Evolutionary conservation across 2,797 vertebrate genomes (phyloP), one percentile per base, ranked within the genome.

Genomic region (Botia kubotai): DNA sequence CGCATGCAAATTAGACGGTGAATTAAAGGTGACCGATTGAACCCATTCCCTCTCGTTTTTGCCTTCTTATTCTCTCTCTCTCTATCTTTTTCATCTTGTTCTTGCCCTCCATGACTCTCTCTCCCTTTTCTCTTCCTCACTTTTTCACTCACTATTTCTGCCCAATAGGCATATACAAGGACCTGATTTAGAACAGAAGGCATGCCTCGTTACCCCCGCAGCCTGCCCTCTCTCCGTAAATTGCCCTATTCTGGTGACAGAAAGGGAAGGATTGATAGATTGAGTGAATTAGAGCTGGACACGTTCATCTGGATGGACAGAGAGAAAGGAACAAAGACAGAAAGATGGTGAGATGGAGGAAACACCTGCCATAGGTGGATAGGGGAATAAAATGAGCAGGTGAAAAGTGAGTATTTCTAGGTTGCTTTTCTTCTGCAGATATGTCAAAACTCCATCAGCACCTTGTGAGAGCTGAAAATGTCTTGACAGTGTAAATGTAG

Each of bases 221-320:
- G 77, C 74, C 71, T 48, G 63, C 62, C 81, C 85, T 87, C 72
- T 72, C 82, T 86, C 67, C 0, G 69, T 74, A 86, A 84, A 82
- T 74, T 81, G 81, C 75, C 83, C 81, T 69, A 63, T 80, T 81
- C 80, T 81, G 60, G 65, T 72, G 82, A 83, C 77, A 74, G 83
- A 81, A 80, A 85, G 68, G 71, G 75, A 72, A 63, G 79, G 82
- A 85, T 79, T 84, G 86, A 87, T 85, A 85, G 78, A 82, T 85
- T 53, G 70, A 60, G 68, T 19, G 50, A 71, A 67, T 77, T 81
- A 77, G 74, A 75, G 69, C 23, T 57, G 57, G 75, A 71, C 75
- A 73, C 43, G 55, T 85, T 60, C 73, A 71, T 79, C 39, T 70
- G 57, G 67, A 80, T 72, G 13, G 65, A 81, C 36, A 57, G 33